Evolutionary conservation across 2,888 invertebrate genomes (phyloP).

Genomic region (Orthonychiurus folsomi): DNA sequence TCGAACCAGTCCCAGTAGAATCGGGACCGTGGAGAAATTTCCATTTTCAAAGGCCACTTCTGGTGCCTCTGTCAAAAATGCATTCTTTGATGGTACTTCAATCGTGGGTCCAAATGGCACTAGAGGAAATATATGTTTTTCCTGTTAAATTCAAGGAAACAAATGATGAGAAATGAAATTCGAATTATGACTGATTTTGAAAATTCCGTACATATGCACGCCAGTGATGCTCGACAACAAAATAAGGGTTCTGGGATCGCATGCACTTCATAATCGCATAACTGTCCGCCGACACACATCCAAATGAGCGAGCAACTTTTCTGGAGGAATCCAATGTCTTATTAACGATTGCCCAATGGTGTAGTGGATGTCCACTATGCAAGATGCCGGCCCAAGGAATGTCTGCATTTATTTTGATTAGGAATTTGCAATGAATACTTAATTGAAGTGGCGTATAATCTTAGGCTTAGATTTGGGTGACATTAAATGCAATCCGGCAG

Average conservation of each 20-base stretch:
- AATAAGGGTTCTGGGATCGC: constrained; percentile 18
- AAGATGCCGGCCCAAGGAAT: constrained; percentile 20
- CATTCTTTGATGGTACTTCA: background rate
- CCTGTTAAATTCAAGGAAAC: background rate
- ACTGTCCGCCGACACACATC: constrained; percentile 16
- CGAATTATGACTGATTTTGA: too few relatives aligned
- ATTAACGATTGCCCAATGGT: constrained; percentile 27
- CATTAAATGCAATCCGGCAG: constrained; percentile 18
- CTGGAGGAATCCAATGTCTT: constrained; percentile 20
- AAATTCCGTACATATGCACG: constrained; percentile 16
- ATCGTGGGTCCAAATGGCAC: constrained; percentile 8
- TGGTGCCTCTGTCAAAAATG: constrained; percentile 6
- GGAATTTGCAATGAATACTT: background rate
- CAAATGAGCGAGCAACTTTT: constrained; percentile 17
- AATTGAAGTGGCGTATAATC: background rate
- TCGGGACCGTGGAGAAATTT: constrained; percentile 10
- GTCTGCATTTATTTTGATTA: constrained; percentile 4
- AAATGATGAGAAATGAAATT: too few relatives aligned
- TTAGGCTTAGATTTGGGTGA: constrained; percentile 14
- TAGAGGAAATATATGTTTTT: constrained; percentile 4
- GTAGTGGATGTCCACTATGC: constrained; percentile 25
- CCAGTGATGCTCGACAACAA: constrained; percentile 26
- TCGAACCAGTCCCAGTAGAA: constrained; percentile 13
- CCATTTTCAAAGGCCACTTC: constrained; percentile 9
- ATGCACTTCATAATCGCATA: constrained; percentile 20